Percentiles rank a stretch among this genome's conserved stretches.
phyloP scores from a whole-genome alignment of 2,113 vertebrate genomes.

The Rhabdomys dilectus region DNA sequence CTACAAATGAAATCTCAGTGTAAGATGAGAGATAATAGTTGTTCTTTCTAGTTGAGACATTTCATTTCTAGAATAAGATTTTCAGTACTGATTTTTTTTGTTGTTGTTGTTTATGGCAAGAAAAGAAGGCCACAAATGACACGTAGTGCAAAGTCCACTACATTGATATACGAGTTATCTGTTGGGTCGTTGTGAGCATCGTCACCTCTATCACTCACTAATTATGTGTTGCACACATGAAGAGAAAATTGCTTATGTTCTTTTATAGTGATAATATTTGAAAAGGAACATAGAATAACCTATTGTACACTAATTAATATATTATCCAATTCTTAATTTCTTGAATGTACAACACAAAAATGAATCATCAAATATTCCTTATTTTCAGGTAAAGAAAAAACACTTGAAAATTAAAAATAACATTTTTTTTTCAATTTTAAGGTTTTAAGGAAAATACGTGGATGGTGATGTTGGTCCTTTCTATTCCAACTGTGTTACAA shows the following conservation, averaged over 20 bases:
- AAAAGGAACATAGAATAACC: not conserved
- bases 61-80: not conserved
- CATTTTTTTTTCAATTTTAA: not conserved
- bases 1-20: not conserved
- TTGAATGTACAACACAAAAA: not conserved
- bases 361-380: not conserved
- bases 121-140: not conserved
- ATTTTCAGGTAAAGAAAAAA: constrained; percentile 16
- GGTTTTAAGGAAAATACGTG: not conserved
- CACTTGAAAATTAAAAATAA: not conserved
- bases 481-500: not conserved
- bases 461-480: not conserved
- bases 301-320: not conserved
- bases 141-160: not conserved
- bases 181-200: not conserved
- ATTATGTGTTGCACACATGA: not conserved
- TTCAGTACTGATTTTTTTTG: not conserved
- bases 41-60: not conserved
- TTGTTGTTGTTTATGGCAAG: not conserved
- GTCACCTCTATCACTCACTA: not conserved
- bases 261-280: not conserved
- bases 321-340: constrained; percentile 32
- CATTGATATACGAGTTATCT: not conserved
- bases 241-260: not conserved
- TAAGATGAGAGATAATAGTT: not conserved